These are phyloP conservation scores for Apistogramma diplotaenia DNA, from an alignment of 2,113 vertebrate species.

Conservation along the genomic window DNA sequence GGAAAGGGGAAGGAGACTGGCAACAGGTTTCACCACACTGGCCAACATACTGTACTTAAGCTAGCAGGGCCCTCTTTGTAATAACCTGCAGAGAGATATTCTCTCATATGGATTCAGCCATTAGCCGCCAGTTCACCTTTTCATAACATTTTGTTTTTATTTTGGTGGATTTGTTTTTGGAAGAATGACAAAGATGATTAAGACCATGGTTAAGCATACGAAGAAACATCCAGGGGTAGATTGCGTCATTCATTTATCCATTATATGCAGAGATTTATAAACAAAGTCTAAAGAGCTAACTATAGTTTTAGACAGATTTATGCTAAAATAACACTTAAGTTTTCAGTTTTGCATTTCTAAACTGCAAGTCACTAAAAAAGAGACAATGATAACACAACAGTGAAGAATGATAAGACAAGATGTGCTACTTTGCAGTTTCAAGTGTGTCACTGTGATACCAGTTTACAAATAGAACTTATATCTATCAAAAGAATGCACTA, in stretches of 20 bases:
- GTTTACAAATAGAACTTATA: not conserved
- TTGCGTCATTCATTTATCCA: not conserved
- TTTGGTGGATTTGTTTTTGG: not conserved
- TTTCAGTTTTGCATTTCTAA: not conserved
- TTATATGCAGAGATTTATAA: not conserved
- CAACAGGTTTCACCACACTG: slow-evolving; percentile 44
- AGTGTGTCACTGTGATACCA: not conserved
- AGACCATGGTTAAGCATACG: slow-evolving; percentile 54
- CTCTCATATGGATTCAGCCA: slow-evolving; percentile 10
- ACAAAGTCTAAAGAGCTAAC: not conserved
- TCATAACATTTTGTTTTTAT: not conserved
- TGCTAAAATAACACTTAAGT: not conserved
- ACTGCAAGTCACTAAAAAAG: not conserved
- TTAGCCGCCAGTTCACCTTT: not conserved
- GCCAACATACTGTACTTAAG: slow-evolving; percentile 7
- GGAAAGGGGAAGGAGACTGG: not conserved
- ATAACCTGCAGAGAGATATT: not conserved
- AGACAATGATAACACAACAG: not conserved
- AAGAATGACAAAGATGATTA: slow-evolving; percentile 60
- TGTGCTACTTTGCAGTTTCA: not conserved
- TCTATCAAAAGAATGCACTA: not conserved
- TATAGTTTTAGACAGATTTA: not conserved
- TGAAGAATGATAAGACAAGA: not conserved
- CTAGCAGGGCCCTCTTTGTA: slow-evolving; percentile 30
- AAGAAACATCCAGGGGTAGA: slow-evolving; percentile 77